Base-by-base conservation (phyloP, 2,113 vertebrate genomes). In the Corydoras sp. region DNA sequence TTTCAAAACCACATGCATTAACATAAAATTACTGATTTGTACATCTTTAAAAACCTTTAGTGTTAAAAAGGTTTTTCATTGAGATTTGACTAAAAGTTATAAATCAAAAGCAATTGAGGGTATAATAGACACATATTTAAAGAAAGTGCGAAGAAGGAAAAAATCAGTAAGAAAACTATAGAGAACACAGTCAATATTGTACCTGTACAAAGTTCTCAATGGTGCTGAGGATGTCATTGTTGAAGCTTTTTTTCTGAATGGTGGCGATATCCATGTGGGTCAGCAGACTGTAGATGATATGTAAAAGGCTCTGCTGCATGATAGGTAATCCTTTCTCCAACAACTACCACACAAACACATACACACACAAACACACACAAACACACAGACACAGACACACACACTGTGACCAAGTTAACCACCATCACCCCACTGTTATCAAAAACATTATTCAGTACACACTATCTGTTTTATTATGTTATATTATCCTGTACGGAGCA, bases 131-230 rank as follows among this genome's bases (percentile, higher is more conserved):
- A 24, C 2, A 24, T 24, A 24, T 24, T 24, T 24, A 24, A 24
- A 24, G 18, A 24, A 24, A 24, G 18, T 24, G 18, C 18, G 18
- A 24, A 24, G 18, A 24, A 24, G 18, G 18, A 24, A n/a, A n/a
- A n/a, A n/a, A n/a, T n/a, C n/a, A n/a, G 3, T 58, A 4, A 56
- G 11, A 56, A 35, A 49, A 15, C 24, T 4, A 18, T 0, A 5
- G 29, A 9, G 11, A 32, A 49, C 35, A 18, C 12, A 9, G 15
- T 24, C 10, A 13, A 54, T 4, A 13, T 55, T 85, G 87, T 78
- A 98, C 97, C 86, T 99, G 97, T 14, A 99, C 90, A 1, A 97
- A 98, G 90, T 98, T 98, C 86, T 98, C 95, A 76, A 99, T 97
- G 65, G 88, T 98, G 83, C 97, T 98, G 54, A 94, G 89, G 68